Conservation (phyloP, 2,888 invertebrate species). For the Carabus problematicus region DNA sequence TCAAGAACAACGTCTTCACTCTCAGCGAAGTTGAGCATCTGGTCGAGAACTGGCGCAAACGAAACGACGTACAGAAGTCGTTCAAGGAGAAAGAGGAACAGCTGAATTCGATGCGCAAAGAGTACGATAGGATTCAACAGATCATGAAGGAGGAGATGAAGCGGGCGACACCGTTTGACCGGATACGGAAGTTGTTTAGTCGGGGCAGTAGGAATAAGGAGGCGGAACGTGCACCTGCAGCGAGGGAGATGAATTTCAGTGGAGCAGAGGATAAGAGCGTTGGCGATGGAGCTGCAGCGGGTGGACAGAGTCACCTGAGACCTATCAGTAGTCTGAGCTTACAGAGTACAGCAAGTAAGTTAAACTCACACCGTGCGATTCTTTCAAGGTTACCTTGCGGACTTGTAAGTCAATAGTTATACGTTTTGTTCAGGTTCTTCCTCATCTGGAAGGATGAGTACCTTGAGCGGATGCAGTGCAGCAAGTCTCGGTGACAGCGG, state of each 20-base stretch:
- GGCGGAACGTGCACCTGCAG: constrained; percentile 46
- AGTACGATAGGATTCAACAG: constrained; percentile 83
- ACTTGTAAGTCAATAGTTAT: constrained; percentile 49
- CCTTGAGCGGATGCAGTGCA: constrained; percentile 75
- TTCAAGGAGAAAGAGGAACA: constrained; percentile 86
- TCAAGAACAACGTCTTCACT: constrained; percentile 86
- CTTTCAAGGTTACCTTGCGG: no score
- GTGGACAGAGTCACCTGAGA: constrained; percentile 56
- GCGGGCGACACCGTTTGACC: constrained; percentile 81
- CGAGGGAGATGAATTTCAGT: constrained; percentile 42
- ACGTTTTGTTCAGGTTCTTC: constrained; percentile 66
- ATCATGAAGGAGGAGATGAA: constrained; percentile 78
- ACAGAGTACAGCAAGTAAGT: constrained; percentile 71
- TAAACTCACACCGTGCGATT: no score
- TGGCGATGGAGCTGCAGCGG: constrained; percentile 13
- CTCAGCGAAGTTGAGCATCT: constrained; percentile 85
- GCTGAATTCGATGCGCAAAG: constrained; percentile 78
- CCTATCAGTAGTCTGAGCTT: constrained; percentile 74
- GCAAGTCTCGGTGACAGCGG: constrained; percentile 85
- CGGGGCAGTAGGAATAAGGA: constrained; percentile 66
- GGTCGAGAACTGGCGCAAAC: constrained; percentile 85
- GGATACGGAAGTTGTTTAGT: constrained; percentile 77
- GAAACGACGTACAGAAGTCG: constrained; percentile 87
- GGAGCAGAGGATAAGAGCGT: constrained; percentile 26
- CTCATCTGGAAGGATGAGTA: constrained; percentile 83